These are phyloP conservation scores for Mesaphorura yosii DNA, from an alignment of 1,140 invertebrate genomes.

Conservation along the genomic window DNA sequence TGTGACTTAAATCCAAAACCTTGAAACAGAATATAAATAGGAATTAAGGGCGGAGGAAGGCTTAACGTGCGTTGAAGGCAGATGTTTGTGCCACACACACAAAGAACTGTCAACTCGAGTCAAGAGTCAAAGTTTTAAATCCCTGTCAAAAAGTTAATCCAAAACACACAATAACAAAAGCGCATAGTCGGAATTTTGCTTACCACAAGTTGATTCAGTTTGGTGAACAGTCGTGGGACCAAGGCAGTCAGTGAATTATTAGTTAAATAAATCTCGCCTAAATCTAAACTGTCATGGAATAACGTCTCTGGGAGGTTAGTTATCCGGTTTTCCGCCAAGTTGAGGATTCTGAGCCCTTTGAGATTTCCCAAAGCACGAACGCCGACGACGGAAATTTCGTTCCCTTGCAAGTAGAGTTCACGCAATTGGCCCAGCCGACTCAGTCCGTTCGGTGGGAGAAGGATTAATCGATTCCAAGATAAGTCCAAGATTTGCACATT, in stretches of 20 bases:
- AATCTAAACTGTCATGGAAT: slow-evolving; percentile 60
- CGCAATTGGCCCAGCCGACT: slow-evolving; percentile 58
- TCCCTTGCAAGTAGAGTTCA: slow-evolving; percentile 64
- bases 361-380: slow-evolving; percentile 66
- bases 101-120: too few relatives aligned
- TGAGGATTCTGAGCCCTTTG: slow-evolving; percentile 62
- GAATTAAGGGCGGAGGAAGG: neutral
- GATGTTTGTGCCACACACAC: too few relatives aligned
- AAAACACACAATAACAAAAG: too few relatives aligned
- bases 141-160: too few relatives aligned
- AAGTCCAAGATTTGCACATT: slow-evolving; percentile 70
- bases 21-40: too few relatives aligned
- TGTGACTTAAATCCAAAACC: slow-evolving; percentile 77
- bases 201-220: slow-evolving; percentile 66
- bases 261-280: slow-evolving; percentile 72
- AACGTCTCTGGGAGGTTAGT: slow-evolving; percentile 68
- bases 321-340: slow-evolving; percentile 74
- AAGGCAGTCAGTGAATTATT: slow-evolving; percentile 76
- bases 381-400: slow-evolving; percentile 70
- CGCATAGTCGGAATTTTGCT: too few relatives aligned
- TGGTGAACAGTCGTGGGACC: slow-evolving; percentile 63
- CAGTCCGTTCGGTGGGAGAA: slow-evolving; percentile 65
- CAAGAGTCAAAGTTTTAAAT: too few relatives aligned
- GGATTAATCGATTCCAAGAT: slow-evolving; percentile 70
- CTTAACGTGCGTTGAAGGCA: too few relatives aligned